phyloP scores from a whole-genome alignment of 2,113 vertebrate species.

The Sinocyclocheilus anshuiensis region DNA sequence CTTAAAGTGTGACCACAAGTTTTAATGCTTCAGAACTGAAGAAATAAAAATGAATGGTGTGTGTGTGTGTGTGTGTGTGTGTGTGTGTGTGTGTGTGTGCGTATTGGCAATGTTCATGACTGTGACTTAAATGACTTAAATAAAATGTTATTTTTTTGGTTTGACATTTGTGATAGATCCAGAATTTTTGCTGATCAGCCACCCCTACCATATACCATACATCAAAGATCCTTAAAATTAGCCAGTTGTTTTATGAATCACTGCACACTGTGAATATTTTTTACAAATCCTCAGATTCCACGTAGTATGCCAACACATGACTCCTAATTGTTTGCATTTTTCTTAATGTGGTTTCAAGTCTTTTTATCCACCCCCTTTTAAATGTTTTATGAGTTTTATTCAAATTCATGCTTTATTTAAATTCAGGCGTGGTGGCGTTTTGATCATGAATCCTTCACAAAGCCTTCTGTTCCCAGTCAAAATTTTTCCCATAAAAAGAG shows the following conservation, averaged over 20 bases:
- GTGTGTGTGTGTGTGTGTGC: no score
- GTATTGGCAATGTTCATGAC: no score
- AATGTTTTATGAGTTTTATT: slow-evolving; percentile 47
- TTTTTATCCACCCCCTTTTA: slow-evolving; percentile 33
- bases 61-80: no score
- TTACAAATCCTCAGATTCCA: slow-evolving; percentile 12
- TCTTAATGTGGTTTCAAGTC: slow-evolving; percentile 36
- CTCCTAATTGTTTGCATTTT: slow-evolving; percentile 14
- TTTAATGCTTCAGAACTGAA: no score
- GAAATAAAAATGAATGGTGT: no score
- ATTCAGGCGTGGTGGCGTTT: slow-evolving; percentile 26
- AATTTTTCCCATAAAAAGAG: slow-evolving; percentile 24
- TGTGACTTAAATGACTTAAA: no score
- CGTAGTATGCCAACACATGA: neutral
- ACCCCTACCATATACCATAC: neutral
- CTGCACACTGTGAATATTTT: neutral
- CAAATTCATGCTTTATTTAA: slow-evolving; percentile 43
- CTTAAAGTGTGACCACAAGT: no score
- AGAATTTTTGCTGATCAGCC: no score
- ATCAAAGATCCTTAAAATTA: neutral
- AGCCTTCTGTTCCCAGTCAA: slow-evolving; percentile 21
- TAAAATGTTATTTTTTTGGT: no score
- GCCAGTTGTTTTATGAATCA: neutral
- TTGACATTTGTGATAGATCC: no score
- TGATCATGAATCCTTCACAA: slow-evolving; percentile 23